These are phyloP conservation scores for Phymastichus coffea DNA, from an alignment of 1,140 invertebrate species.

Conservation along the genomic window DNA sequence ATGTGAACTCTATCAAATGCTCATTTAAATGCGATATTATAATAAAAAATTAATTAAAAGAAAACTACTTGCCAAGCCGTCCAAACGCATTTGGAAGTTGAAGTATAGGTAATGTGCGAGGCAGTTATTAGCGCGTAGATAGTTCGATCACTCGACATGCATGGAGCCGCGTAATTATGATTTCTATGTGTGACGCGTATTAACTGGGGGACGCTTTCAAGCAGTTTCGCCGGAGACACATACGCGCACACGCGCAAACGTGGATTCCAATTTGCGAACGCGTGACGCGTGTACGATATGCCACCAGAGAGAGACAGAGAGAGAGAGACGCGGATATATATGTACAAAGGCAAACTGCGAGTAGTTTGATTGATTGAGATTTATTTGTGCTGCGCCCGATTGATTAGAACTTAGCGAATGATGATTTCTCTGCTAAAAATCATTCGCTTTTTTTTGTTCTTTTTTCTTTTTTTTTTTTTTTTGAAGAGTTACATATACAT, in stretches of 20 bases:
- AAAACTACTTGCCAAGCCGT: no score
- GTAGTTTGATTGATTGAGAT: slow-evolving; percentile 14
- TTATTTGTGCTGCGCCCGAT: slow-evolving; percentile 14
- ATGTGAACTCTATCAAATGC: neutral
- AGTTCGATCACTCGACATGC: no score
- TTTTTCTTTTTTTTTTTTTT: no score
- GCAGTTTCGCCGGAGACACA: neutral
- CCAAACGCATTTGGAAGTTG: no score
- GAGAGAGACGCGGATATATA: neutral
- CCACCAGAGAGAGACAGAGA: neutral
- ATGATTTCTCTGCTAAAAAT: no score
- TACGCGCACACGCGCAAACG: neutral
- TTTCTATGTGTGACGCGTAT: neutral
- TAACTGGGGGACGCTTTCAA: no score
- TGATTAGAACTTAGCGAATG: no score
- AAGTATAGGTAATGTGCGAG: no score
- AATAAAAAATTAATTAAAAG: neutral
- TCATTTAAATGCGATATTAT: neutral
- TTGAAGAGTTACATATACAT: no score
- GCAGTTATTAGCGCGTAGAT: no score
- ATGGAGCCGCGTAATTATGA: neutral
- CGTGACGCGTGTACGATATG: slow-evolving; percentile 12
- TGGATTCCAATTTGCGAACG: slow-evolving; percentile 19
- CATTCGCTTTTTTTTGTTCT: no score
- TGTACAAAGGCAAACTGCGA: no score